Base-by-base conservation (phyloP, 2,888 invertebrate species). In the Mystacides longicornis region DNA sequence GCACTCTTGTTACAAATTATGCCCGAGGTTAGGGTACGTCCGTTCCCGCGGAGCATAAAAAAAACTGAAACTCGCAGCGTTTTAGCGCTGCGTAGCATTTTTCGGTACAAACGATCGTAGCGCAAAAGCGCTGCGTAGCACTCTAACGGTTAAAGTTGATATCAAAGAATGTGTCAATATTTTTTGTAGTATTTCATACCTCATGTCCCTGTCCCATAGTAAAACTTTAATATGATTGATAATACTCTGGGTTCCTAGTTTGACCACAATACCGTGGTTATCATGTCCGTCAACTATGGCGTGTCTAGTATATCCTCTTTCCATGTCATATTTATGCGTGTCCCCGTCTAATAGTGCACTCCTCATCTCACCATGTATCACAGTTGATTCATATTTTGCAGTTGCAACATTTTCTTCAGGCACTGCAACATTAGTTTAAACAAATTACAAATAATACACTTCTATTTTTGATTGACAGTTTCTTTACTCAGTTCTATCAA, bases 401-500 rank as follows among this genome's bases (percentile, higher is more conserved):
- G 86, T 85, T 23, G 96, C 96, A 50, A 98, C 87, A 77, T 99
- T 98, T 71, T 94, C 92, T 66, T 95, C 93, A 0, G 90, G 83
- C 66, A 89, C 89, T 90, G 67, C 47, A 67, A 63, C 46, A 56
- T n/a, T n/a, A 49, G 48, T 16, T 23, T 9, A 45, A 19, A 4
- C 3, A 19, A 19, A 19, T 20, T 7, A 45, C 20, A 9, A 45
- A 45, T 45, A 19, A 45, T n/a, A 5, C 14, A 43, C 7, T 5
- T 5, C 16, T 43, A n/a, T n/a, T n/a, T n/a, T n/a, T n/a, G n/a
- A n/a, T n/a, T n/a, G n/a, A n/a, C n/a, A n/a, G n/a, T n/a, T n/a
- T n/a, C n/a, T n/a, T n/a, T n/a, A n/a, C n/a, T n/a, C n/a, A n/a
- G n/a, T n/a, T n/a, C n/a, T n/a, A n/a, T n/a, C n/a, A n/a, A n/a